Evolutionary conservation across 2,113 vertebrate species (phyloP), one percentile per base, ranked within the genome.

Genomic region (Perccottus glenii): DNA sequence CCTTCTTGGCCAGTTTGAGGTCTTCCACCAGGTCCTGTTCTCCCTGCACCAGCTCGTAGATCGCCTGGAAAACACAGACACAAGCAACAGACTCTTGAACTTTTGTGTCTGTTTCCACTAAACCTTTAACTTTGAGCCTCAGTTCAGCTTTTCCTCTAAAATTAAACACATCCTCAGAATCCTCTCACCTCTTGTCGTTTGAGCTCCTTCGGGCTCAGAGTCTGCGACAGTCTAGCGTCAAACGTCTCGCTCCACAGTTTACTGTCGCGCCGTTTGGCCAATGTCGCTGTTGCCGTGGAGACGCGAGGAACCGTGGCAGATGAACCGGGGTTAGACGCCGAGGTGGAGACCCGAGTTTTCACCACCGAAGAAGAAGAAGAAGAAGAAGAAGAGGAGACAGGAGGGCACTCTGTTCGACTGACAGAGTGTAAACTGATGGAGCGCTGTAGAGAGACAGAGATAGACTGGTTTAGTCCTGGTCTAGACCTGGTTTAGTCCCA

Each of bases 221-320:
- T 85, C 64, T 96, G 95, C 1, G 67, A 78, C 81, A 96, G 92
- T 11, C 93, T 93, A 55, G 95, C 91, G 12, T 98, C 96, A 11
- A 98, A 98, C 2, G 96, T 98, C 87, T 99, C 97, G 5, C 97
- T 99, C 97, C 97, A 99, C 0, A 99, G 93, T 68, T 98, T 99
- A 92, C 96, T 98, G 91, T 98, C 97, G 4, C 97, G 94, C 3
- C 97, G 91, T 69, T 98, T 98, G 0, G 95, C 33, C 0, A 15
- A 53, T 4, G 52, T 51, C 0, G 75, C 14, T 8, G 73, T 61
- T 0, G 73, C 52, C 12, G 52, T n/a, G 33, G 52, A 36, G 33
- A 55, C 52, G 12, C 52, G 52, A 38, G 52, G 51, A 33, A 77
- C 16, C 0, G 83, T 78, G 0, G 78, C 65, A 0, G 88, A 80